Evolutionary conservation across 30 jellyfish, hydroid and myxozoan genomes (phyloP).

Genomic region (Chrysaora quinquecirrha): DNA sequence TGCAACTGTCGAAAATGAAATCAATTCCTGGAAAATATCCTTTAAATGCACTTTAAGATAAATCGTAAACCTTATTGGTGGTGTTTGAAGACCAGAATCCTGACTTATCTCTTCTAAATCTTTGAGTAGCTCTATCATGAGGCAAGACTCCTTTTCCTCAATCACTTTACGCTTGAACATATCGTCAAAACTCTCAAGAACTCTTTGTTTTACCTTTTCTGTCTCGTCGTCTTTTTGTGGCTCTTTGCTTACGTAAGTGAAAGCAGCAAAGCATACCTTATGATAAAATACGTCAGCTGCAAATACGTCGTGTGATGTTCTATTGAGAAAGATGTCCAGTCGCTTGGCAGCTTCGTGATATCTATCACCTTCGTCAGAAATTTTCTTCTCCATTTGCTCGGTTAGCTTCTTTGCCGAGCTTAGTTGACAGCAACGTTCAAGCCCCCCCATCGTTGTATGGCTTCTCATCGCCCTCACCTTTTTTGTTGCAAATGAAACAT

Average conservation of each 20-base stretch:
- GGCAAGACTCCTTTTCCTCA: slow-evolving; percentile 33
- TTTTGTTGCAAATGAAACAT: slow-evolving; percentile 37
- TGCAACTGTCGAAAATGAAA: slow-evolving; percentile 7
- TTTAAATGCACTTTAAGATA: slow-evolving; percentile 6
- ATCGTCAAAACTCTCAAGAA: slow-evolving; percentile 19
- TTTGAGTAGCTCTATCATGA: slow-evolving; percentile 42
- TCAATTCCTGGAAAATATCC: slow-evolving; percentile 3
- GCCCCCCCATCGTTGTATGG: slow-evolving; percentile 43
- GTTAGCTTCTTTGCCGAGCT: slow-evolving; percentile 26
- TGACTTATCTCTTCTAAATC: slow-evolving; percentile 29
- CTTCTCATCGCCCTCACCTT: slow-evolving; percentile 41
- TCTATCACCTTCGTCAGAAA: slow-evolving; percentile 24
- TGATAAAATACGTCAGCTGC: slow-evolving; percentile 45
- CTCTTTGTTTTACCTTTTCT: slow-evolving; percentile 23
- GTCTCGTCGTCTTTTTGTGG: slow-evolving; percentile 30
- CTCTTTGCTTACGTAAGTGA: slow-evolving; percentile 24
- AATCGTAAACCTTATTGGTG: slow-evolving; percentile 31
- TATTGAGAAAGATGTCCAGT: slow-evolving; percentile 32
- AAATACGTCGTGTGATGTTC: slow-evolving; percentile 36
- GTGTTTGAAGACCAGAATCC: slow-evolving; percentile 34
- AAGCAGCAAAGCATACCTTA: slow-evolving; percentile 22
- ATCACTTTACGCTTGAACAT: slow-evolving; percentile 31
- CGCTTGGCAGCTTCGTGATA: slow-evolving; percentile 47
- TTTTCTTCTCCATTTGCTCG: slow-evolving; percentile 19
- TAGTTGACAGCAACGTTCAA: slow-evolving; percentile 50